Conservation (phyloP, 2,888 invertebrate species). For the Cyaniris semiargus region DNA sequence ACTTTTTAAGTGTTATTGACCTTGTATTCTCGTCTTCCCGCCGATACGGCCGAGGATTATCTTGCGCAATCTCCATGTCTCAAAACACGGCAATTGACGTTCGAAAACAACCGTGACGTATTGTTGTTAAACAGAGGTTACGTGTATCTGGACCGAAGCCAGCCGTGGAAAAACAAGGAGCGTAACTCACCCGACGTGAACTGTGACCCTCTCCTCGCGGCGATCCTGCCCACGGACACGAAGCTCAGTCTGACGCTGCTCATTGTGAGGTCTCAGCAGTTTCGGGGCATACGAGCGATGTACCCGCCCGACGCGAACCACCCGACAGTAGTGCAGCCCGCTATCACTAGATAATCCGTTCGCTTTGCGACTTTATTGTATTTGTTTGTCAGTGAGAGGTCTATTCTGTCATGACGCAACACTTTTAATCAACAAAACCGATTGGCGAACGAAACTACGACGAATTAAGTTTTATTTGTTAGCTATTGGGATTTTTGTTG, state of each 20-base stretch:
- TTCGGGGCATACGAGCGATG: slow-evolving; percentile 58
- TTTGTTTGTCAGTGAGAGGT: slow-evolving; percentile 79
- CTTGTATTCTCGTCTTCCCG: slow-evolving; percentile 36
- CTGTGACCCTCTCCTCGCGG: slow-evolving; percentile 72
- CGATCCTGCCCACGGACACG: slow-evolving; percentile 73
- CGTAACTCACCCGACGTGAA: slow-evolving; percentile 68
- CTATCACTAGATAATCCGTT: slow-evolving; percentile 40
- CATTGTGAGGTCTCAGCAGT: slow-evolving; percentile 59
- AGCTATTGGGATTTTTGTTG: slow-evolving; percentile 52
- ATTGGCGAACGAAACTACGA: slow-evolving; percentile 55
- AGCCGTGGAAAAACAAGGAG: slow-evolving; percentile 48
- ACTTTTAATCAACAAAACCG: slow-evolving; percentile 76
- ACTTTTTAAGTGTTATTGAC: slow-evolving; percentile 47
- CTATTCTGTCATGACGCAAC: slow-evolving; percentile 79
- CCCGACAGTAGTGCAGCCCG: slow-evolving; percentile 42
- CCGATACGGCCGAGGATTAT: neutral
- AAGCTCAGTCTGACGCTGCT: slow-evolving; percentile 77
- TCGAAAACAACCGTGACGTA: slow-evolving; percentile 48
- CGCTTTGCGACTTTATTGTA: slow-evolving; percentile 69
- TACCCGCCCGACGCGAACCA: slow-evolving; percentile 55
- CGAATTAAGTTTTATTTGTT: slow-evolving; percentile 46
- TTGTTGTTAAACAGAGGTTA: slow-evolving; percentile 69
- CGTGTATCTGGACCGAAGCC: slow-evolving; percentile 63
- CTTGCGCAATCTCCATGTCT: slow-evolving; percentile 14
- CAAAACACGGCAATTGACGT: slow-evolving; percentile 33